These are phyloP conservation scores for Axis porcinus DNA, from an alignment of 2,113 vertebrate species.

Conservation along the genomic window DNA sequence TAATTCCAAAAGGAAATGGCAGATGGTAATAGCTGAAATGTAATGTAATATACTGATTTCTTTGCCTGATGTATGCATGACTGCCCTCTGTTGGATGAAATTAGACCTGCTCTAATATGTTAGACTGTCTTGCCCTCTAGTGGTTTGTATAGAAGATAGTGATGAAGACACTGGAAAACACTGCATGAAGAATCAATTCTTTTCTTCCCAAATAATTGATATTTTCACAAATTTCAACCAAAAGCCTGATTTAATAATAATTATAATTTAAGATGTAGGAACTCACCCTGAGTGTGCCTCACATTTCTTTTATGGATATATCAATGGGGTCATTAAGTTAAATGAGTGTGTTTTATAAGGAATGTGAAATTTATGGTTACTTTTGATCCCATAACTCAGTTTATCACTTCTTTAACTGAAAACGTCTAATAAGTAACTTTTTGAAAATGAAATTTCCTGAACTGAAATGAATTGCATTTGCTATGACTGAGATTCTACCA, in stretches of 20 bases:
- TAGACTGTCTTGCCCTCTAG: constrained; percentile 51
- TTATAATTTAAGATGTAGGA: neutral
- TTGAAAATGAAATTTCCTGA: constrained; percentile 2
- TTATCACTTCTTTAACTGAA: neutral
- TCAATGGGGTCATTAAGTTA: neutral
- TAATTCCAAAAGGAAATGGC: neutral
- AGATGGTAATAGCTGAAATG: neutral
- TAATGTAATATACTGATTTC: neutral
- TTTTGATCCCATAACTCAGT: neutral
- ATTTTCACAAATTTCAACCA: neutral
- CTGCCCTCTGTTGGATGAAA: constrained; percentile 43
- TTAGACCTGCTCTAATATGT: neutral
- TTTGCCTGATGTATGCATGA: neutral
- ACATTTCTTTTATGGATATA: neutral
- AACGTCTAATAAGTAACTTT: neutral
- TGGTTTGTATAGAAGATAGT: constrained; percentile 14
- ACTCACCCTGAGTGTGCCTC: neutral
- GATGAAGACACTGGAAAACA: neutral
- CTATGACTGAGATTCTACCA: neutral
- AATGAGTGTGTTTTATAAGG: neutral
- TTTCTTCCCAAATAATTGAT: neutral
- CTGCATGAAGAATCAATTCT: neutral
- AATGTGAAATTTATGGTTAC: neutral
- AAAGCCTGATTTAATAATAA: constrained; percentile 8
- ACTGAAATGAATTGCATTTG: neutral